Conservation (phyloP, 2,113 vertebrate genomes). For the Lophochroa leadbeateri region DNA sequence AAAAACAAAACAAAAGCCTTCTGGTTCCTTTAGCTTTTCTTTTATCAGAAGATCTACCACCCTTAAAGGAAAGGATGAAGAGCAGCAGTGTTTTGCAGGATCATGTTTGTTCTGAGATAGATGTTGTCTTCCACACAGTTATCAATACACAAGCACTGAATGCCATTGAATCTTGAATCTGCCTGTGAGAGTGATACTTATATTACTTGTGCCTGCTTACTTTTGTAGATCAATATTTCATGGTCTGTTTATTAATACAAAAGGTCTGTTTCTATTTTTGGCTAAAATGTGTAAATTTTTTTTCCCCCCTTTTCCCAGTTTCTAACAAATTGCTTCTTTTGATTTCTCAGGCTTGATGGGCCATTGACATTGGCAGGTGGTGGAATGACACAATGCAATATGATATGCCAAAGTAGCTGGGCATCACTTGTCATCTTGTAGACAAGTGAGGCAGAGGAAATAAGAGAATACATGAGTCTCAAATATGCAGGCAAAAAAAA, state of each 20-base stretch:
- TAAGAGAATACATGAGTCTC: background rate
- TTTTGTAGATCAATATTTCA: background rate
- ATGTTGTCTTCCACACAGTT: background rate
- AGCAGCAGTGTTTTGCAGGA: background rate
- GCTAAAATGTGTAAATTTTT: background rate
- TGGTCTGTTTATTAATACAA: background rate
- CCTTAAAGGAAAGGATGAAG: background rate
- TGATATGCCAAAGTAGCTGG: conserved; percentile 45
- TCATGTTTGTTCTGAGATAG: background rate
- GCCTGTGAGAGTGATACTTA: background rate
- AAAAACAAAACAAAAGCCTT: background rate
- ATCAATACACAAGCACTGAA: background rate
- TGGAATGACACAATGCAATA: conserved; percentile 24
- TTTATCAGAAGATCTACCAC: background rate
- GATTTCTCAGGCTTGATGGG: conserved; percentile 50
- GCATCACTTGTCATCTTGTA: conserved; percentile 28
- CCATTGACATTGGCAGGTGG: conserved; percentile 32
- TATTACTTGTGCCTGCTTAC: background rate
- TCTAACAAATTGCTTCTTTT: conserved; percentile 37
- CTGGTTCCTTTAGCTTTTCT: background rate
- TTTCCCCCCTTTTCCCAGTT: background rate
- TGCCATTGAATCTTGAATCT: background rate
- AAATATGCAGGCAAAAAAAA: background rate
- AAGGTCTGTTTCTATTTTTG: background rate
- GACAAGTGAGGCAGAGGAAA: conserved; percentile 15